Evolutionary conservation across 2,888 invertebrate genomes (phyloP), one percentile per base, ranked within the genome.

Genomic region (Heliconius hortense): DNA sequence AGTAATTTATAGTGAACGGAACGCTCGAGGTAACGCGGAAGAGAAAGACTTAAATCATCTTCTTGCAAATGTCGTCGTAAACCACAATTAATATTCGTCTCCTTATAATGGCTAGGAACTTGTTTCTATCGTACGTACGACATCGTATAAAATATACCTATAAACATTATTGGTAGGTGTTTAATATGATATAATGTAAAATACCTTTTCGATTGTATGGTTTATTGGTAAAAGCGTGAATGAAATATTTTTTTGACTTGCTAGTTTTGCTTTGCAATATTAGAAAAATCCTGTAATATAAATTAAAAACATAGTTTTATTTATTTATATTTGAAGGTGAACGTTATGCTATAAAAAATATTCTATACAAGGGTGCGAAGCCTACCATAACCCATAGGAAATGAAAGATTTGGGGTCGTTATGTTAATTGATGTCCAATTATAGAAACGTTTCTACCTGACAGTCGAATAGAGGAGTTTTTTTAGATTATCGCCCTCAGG

Each of bases 371-470:
- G 81, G 80, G 80, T 82, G 81, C 78, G 78, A 78, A 80, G 78
- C 77, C 77, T 76, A 81, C 77, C 81, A 79, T 81, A 79, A 81
- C 79, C 79, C 78, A 78, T 77, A 79, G 68, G 76, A 71, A 78
- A 73, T 48, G 70, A 66, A 70, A 26, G 56, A 74, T 78, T 79
- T 75, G 73, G 79, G 43, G 71, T 68, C 76, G 69, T 77, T 73
- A 73, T 77, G 77, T 79, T 78, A 79, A 78, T 76, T 79, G 78
- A 77, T 76, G 75, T 75, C 72, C 79, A 79, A 80, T 79, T 79
- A 79, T 69, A 73, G 70, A 73, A 70, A 48, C 64, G 31, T 72
- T 75, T 78, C 39, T 77, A 76, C 72, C 70, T 72, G 78, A 74
- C 68, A 66, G 69, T 76, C 73, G 63, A 70, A 64, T 72, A 73